Evolutionary conservation across 23 tunicate genomes (phyloP).

Genomic region (Ciona savignyi): DNA sequence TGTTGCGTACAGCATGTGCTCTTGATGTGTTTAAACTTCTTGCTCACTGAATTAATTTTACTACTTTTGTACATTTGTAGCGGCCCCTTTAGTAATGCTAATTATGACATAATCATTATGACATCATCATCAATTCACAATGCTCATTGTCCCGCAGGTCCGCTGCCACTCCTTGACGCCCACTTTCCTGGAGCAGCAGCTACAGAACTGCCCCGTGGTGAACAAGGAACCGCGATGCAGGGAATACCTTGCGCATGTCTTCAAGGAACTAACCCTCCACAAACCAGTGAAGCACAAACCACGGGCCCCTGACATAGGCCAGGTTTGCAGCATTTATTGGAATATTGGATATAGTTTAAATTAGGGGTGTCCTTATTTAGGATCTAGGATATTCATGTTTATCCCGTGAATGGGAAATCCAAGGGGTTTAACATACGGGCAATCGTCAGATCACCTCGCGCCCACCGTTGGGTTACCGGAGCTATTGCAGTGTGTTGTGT

Average conservation of each 20-base stretch:
- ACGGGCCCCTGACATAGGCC: constrained; percentile 65
- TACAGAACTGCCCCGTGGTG: constrained; percentile 77
- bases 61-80: not conserved
- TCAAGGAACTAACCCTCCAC: constrained; percentile 78
- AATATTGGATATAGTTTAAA: too few relatives aligned
- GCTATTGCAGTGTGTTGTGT: too few relatives aligned
- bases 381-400: too few relatives aligned
- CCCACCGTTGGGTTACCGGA: too few relatives aligned
- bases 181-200: constrained; percentile 57
- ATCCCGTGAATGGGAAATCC: too few relatives aligned
- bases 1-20: too few relatives aligned
- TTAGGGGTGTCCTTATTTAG: too few relatives aligned
- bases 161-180: constrained; percentile 91
- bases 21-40: too few relatives aligned
- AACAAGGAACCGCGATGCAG: constrained; percentile 64
- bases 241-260: constrained; percentile 57
- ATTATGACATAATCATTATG: not conserved
- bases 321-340: constrained; percentile 69
- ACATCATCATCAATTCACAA: not conserved
- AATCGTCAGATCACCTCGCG: too few relatives aligned
- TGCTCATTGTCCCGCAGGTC: constrained; percentile 19
- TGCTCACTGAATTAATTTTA: too few relatives aligned
- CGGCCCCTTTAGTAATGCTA: not conserved
- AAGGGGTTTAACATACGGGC: too few relatives aligned
- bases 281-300: constrained; percentile 75